phyloP scores from a whole-genome alignment of 1,140 invertebrate genomes.

The Ceratina japonica region DNA sequence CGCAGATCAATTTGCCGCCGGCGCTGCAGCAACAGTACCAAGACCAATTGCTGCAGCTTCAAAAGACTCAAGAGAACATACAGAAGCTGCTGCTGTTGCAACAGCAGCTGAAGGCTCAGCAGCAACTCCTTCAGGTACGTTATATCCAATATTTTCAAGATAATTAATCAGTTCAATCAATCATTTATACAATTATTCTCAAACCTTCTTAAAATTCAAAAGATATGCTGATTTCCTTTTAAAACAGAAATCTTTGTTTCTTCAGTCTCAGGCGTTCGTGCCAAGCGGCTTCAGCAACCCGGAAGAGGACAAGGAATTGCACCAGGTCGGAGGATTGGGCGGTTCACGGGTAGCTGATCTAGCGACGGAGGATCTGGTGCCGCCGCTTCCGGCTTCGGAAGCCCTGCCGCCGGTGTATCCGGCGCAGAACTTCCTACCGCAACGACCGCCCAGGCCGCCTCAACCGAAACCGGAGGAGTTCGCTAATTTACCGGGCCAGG shows the following conservation, averaged over 20 bases:
- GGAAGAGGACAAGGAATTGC: conserved; percentile 67
- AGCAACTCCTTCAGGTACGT: conserved; percentile 75
- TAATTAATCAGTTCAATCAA: too few relatives aligned
- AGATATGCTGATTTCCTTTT: not conserved
- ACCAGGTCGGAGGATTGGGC: conserved; percentile 58
- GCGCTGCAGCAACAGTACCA: conserved; percentile 75
- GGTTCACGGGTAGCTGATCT: conserved; percentile 62
- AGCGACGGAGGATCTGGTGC: conserved; percentile 65
- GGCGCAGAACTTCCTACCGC: conserved; percentile 67
- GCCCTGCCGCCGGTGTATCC: conserved; percentile 71
- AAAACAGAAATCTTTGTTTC: conserved; percentile 3
- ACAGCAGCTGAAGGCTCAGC: conserved; percentile 73
- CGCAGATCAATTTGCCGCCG: conserved; percentile 66
- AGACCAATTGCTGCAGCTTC: conserved; percentile 74
- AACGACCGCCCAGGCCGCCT: conserved; percentile 41
- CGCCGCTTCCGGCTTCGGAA: conserved; percentile 66
- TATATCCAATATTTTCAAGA: not conserved
- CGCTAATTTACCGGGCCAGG: conserved; percentile 30
- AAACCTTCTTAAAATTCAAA: not conserved
- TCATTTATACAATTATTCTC: too few relatives aligned
- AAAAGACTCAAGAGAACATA: conserved; percentile 77
- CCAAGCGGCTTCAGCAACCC: conserved; percentile 63
- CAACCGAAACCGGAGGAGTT: conserved; percentile 43
- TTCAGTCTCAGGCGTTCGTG: conserved; percentile 70
- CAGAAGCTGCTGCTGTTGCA: conserved; percentile 73